These are phyloP conservation scores for Calliphora vicina DNA, from an alignment of 1,140 invertebrate genomes.

Conservation along the genomic window DNA sequence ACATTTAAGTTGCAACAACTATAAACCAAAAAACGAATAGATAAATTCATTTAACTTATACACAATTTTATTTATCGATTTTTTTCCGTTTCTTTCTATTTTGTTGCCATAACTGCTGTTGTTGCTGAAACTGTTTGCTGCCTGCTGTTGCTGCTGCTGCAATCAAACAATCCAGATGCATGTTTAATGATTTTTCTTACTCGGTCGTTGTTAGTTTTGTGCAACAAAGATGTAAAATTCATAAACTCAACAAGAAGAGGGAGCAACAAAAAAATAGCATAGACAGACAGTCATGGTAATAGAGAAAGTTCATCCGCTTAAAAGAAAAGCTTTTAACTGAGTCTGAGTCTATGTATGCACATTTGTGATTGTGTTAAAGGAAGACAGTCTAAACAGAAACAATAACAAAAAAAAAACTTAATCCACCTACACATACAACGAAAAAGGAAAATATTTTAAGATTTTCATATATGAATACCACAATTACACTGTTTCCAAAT, in stretches of 20 bases:
- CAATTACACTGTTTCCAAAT: too few relatives aligned
- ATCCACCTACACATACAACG: background rate
- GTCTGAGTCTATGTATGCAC: background rate
- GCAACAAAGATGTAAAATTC: conserved; percentile 19
- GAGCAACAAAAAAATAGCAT: background rate
- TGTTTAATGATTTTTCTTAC: background rate
- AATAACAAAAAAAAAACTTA: background rate
- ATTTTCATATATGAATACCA: too few relatives aligned
- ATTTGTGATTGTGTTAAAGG: background rate
- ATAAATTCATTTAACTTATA: conserved; percentile 2
- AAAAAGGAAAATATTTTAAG: too few relatives aligned
- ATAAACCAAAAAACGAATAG: background rate
- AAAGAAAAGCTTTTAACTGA: conserved; percentile 24
- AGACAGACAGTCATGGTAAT: conserved; percentile 8
- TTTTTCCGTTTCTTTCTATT: background rate
- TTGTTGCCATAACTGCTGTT: background rate
- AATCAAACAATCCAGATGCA: conserved; percentile 21
- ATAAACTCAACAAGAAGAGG: background rate
- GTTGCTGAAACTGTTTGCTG: background rate
- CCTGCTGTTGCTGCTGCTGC: conserved; percentile 6
- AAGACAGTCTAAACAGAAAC: background rate
- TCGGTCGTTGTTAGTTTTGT: background rate
- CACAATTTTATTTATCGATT: background rate
- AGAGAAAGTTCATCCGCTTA: conserved; percentile 33
- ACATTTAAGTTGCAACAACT: background rate